A percentile compares a stretch with the other conserved stretches of the same genome.
These are phyloP conservation scores for Mugil cephalus DNA, from an alignment of 2,113 vertebrate genomes.

Conservation along the genomic window DNA sequence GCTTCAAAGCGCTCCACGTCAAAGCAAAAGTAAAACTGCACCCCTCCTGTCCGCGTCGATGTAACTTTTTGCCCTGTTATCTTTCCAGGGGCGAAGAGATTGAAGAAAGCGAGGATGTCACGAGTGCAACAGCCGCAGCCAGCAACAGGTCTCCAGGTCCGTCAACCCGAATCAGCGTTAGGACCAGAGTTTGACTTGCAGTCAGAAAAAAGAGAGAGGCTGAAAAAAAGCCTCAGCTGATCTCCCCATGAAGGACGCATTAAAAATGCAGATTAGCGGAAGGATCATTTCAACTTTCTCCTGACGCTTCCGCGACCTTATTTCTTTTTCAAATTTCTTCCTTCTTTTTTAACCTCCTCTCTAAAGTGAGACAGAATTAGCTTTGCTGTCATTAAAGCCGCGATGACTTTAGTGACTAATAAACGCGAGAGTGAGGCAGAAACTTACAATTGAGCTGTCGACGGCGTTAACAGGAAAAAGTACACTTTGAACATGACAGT, in stretches of 20 bases:
- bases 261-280: neutral
- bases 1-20: neutral
- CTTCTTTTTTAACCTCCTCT: no score
- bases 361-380: neutral
- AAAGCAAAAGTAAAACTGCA: conserved; percentile 23
- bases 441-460: conserved; percentile 11
- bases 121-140: neutral
- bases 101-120: neutral
- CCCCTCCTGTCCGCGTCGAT: neutral
- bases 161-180: conserved; percentile 14
- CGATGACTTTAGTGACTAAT: neutral
- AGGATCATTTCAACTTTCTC: conserved; percentile 20
- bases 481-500: conserved; percentile 13
- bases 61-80: no score
- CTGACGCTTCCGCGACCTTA: no score
- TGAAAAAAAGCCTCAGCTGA: neutral
- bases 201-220: neutral
- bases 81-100: neutral
- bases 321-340: no score
- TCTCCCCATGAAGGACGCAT: neutral
- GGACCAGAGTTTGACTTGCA: neutral
- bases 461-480: neutral
- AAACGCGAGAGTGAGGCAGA: neutral
- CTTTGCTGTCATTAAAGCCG: neutral
- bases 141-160: conserved; percentile 56